phyloP scores from a whole-genome alignment of 2,888 invertebrate species.

The Mythimna ferrago region DNA sequence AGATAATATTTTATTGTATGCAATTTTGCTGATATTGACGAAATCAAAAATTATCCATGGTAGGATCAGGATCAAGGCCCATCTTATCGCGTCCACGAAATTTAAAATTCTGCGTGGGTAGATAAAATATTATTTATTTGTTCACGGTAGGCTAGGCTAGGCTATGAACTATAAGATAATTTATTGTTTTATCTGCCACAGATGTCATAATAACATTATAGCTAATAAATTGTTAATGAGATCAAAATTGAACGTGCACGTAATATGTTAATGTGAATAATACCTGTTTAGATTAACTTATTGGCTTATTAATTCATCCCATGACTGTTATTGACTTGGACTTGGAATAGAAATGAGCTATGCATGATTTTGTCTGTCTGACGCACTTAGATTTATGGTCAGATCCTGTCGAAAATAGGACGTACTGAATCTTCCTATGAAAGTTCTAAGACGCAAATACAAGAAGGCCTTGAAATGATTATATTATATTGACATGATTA shows the following conservation, averaged over 20 bases:
- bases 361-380: constrained; percentile 10
- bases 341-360: constrained; percentile 51
- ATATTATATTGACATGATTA: too few relatives aligned
- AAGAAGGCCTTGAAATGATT: too few relatives aligned
- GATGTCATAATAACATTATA: constrained; percentile 56
- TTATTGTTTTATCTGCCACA: constrained; percentile 23
- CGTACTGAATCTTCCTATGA: neutral
- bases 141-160: constrained; percentile 1
- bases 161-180: constrained; percentile 22
- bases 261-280: constrained; percentile 59
- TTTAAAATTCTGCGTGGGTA: neutral
- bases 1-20: too few relatives aligned
- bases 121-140: neutral
- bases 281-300: constrained; percentile 55
- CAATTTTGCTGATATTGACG: neutral
- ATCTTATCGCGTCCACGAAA: neutral
- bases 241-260: constrained; percentile 66
- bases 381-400: constrained; percentile 13
- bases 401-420: constrained; percentile 15
- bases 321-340: constrained; percentile 37
- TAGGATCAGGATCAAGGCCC: neutral
- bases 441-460: neutral
- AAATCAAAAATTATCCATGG: neutral
- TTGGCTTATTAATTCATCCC: constrained; percentile 52
- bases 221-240: constrained; percentile 68